Evolutionary conservation across 2,888 invertebrate species (phyloP).

Genomic region (Tethea ocularis): DNA sequence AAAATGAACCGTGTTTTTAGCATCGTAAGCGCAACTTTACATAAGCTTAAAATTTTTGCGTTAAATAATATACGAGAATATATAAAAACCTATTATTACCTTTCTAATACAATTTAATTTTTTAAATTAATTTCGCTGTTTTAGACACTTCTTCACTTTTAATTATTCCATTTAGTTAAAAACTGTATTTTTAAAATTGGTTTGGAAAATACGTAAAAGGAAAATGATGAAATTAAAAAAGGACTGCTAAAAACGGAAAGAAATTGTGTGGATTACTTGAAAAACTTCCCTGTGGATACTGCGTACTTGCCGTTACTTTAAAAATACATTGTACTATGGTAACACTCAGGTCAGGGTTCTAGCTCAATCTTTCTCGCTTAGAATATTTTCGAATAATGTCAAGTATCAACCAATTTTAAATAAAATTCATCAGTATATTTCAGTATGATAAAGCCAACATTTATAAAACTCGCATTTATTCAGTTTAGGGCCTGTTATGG

Average conservation of each 20-base stretch:
- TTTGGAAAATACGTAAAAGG: neutral
- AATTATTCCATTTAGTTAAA: too few species aligned
- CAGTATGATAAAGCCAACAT: neutral
- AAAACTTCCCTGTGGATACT: neutral
- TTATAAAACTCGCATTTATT: neutral
- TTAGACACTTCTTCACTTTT: too few species aligned
- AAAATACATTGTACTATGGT: neutral
- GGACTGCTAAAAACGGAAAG: neutral
- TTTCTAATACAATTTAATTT: too few species aligned
- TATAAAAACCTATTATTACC: too few species aligned
- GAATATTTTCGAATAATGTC: neutral
- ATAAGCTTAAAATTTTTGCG: conserved; percentile 25
- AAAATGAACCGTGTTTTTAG: conserved; percentile 34
- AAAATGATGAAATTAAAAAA: neutral
- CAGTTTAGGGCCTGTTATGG: too few species aligned
- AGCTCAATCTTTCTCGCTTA: neutral
- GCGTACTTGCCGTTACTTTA: neutral
- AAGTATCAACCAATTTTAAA: neutral
- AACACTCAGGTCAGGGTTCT: neutral
- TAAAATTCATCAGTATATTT: neutral
- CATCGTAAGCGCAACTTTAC: conserved; percentile 30
- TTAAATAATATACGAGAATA: too few species aligned
- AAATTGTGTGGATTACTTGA: neutral
- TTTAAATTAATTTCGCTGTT: too few species aligned
- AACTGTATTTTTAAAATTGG: too few species aligned